These are phyloP conservation scores for Lipotes vexillifer DNA, from an alignment of 2,113 vertebrate species.

Conservation along the genomic window DNA sequence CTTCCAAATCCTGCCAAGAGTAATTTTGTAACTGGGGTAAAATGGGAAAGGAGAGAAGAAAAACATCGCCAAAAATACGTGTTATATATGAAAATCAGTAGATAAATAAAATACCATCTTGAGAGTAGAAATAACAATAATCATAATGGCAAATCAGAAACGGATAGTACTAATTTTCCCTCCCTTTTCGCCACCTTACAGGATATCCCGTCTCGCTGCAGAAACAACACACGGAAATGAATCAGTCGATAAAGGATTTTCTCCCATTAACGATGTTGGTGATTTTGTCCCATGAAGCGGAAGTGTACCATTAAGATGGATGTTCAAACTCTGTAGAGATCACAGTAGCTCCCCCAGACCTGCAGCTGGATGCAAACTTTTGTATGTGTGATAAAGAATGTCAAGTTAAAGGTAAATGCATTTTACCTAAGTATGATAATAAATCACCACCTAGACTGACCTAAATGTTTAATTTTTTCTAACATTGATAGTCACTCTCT, in stretches of 20 bases:
- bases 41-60: neutral
- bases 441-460: constrained; percentile 50
- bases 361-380: constrained; percentile 62
- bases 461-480: constrained; percentile 65
- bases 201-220: constrained; percentile 87
- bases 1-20: constrained; percentile 32
- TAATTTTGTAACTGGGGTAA: constrained; percentile 43
- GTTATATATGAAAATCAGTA: neutral
- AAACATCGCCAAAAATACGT: constrained; percentile 23
- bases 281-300: constrained; percentile 81
- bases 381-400: constrained; percentile 67
- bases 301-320: constrained; percentile 83
- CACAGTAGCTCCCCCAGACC: constrained; percentile 60
- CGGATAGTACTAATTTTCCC: constrained; percentile 77
- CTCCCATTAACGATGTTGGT: constrained; percentile 82
- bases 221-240: constrained; percentile 89
- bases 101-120: constrained; percentile 69
- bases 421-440: constrained; percentile 66
- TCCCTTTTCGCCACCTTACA: constrained; percentile 83
- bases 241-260: constrained; percentile 86
- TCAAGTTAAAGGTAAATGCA: constrained; percentile 70
- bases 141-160: constrained; percentile 79
- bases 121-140: constrained; percentile 45
- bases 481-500: neutral
- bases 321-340: constrained; percentile 78